Percentiles rank a stretch among this genome's conserved stretches.
Conservation (phyloP, 1,140 invertebrate genomes). For the Vollenhovia emeryi region DNA sequence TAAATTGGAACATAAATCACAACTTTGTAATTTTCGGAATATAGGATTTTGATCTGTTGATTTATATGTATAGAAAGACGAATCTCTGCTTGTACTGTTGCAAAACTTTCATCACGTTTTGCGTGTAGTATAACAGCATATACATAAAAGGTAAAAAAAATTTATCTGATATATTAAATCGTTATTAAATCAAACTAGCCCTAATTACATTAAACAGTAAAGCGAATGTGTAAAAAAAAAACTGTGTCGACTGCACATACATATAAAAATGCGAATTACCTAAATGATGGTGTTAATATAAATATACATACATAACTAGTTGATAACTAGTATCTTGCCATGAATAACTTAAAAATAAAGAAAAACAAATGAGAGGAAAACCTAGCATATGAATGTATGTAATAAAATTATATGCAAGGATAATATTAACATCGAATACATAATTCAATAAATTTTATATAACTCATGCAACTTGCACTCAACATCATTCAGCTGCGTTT, state of each 20-base stretch:
- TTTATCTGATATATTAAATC: neutral
- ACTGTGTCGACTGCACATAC: constrained; percentile 18
- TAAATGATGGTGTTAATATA: constrained; percentile 13
- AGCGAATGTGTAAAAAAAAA: constrained; percentile 11
- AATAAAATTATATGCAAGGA: constrained; percentile 25
- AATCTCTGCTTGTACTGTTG: neutral
- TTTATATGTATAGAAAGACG: neutral
- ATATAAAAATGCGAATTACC: constrained; percentile 22
- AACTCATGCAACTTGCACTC: constrained; percentile 63
- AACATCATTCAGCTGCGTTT: constrained; percentile 14
- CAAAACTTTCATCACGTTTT: neutral
- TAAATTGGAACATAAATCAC: neutral
- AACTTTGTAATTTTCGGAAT: neutral
- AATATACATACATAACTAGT: too few species aligned
- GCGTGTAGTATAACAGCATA: neutral
- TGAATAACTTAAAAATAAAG: constrained; percentile 10
- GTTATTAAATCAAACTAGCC: neutral
- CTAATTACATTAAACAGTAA: constrained; percentile 34
- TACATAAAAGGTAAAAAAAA: constrained; percentile 1
- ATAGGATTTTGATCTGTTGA: neutral
- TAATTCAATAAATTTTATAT: constrained; percentile 47
- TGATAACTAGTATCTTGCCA: neutral
- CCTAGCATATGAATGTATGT: neutral
- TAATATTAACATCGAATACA: constrained; percentile 25
- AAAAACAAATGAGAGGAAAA: constrained; percentile 9